Evolutionary conservation across 2,888 invertebrate genomes (phyloP).

Genomic region (Acanthoscelides obtectus): DNA sequence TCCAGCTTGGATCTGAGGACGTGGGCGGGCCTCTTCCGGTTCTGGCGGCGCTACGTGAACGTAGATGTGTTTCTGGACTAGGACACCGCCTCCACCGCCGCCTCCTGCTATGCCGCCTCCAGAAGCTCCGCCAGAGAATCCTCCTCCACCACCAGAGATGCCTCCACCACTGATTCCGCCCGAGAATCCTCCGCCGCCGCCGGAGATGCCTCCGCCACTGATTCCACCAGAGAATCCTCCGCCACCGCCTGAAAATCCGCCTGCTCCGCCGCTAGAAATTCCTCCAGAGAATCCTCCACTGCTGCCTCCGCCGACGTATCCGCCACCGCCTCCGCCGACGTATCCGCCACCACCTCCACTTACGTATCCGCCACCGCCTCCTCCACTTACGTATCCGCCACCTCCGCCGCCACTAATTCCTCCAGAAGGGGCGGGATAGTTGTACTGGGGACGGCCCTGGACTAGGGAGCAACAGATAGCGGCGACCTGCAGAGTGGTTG

Average conservation of each 20-base stretch:
- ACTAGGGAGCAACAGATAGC: slow-evolving; percentile 51
- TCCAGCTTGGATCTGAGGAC: slow-evolving; percentile 60
- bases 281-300: slow-evolving; percentile 47
- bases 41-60: slow-evolving; percentile 85
- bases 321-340: slow-evolving; percentile 28
- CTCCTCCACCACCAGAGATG: slow-evolving; percentile 25
- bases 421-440: slow-evolving; percentile 50
- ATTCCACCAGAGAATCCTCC: slow-evolving; percentile 23
- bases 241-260: slow-evolving; percentile 11
- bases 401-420: slow-evolving; percentile 43
- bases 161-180: slow-evolving; percentile 24
- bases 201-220: slow-evolving; percentile 11
- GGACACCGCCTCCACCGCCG: slow-evolving; percentile 49
- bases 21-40: slow-evolving; percentile 60
- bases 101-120: slow-evolving; percentile 38
- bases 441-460: slow-evolving; percentile 59
- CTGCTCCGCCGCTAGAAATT: slow-evolving; percentile 32
- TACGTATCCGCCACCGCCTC: slow-evolving; percentile 21
- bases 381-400: slow-evolving; percentile 22
- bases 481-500: slow-evolving; percentile 27
- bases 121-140: slow-evolving; percentile 30
- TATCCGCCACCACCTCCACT: slow-evolving; percentile 19
- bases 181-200: slow-evolving; percentile 15
- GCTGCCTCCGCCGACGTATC: slow-evolving; percentile 44
- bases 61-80: slow-evolving; percentile 81